phyloP scores from a whole-genome alignment of 2,797 vertebrate species.

The Molossus alvarezi region DNA sequence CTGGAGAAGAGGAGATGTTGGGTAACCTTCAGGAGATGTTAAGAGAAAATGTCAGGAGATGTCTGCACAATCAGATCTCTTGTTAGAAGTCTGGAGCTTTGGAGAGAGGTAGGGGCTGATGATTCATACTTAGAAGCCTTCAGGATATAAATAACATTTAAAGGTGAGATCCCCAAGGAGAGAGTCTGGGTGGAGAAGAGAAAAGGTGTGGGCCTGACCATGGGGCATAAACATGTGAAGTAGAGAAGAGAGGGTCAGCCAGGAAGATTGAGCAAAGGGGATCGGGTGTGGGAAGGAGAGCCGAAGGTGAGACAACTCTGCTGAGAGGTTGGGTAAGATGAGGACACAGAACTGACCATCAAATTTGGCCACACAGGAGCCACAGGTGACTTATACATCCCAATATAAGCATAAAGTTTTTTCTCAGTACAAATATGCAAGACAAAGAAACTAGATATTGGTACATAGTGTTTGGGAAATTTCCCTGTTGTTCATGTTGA shows the following conservation, averaged over 20 bases:
- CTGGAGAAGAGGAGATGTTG: background rate
- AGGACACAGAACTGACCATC: background rate
- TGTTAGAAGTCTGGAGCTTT: constrained; percentile 44
- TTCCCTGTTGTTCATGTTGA: background rate
- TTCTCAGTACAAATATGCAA: constrained; percentile 1
- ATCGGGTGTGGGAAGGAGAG: background rate
- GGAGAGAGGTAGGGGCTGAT: background rate
- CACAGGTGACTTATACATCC: background rate
- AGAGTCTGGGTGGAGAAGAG: background rate
- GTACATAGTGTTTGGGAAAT: background rate
- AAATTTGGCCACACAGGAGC: background rate
- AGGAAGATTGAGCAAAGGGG: background rate
- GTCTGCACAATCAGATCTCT: background rate
- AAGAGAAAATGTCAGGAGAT: background rate
- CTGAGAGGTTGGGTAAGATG: background rate
- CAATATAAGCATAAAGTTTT: background rate
- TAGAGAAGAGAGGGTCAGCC: background rate
- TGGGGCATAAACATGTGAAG: background rate
- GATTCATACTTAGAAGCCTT: background rate
- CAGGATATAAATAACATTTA: constrained; percentile 8
- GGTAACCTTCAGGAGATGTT: background rate
- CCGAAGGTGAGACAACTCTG: background rate
- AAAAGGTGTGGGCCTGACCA: background rate
- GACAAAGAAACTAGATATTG: background rate
- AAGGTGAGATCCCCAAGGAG: background rate